Base-by-base conservation (phyloP, 2,888 invertebrate species). In the Lypha dubia region DNA sequence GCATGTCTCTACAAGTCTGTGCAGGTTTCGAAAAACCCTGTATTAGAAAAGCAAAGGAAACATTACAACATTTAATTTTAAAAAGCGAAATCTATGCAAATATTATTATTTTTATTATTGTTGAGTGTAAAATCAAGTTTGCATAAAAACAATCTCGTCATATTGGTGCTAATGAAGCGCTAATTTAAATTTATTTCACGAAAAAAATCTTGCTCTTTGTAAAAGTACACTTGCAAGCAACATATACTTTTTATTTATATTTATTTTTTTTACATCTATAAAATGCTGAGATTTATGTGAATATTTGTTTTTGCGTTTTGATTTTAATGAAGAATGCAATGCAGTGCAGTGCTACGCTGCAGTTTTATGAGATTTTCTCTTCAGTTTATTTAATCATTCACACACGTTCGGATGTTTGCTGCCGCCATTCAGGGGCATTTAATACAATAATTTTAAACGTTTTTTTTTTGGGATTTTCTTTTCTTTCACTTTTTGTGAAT, bases 151-250 rank as follows among this genome's bases (percentile, higher is more conserved):
- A 56, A 65, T 62, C 79, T 65, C 41, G 41, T 56, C 73, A 81
- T 70, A 49, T 74, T 73, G 32, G 56, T 84, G 77, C 77, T 84
- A 84, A 84, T 81, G 74, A 70, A 79, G 81, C 58, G 84, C 63
- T 81, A 81, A 77, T 70, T 74, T 75, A 22, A 68, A 75, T 62
- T 68, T 68, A 32, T 76, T 79, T 79, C 22, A 22, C 22, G 74
- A 60, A 49, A 68, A 70, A 76, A 20, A 28, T 41, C 70, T 49
- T 70, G 75, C 56, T 75, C 62, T 75, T 8, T 44, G 38, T 60
- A 68, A 68, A 73, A 67, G n/a, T 75, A 53, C 62, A 62, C 51
- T 74, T 41, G 63, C 53, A 53, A 56, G 6, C 17, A 51, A 17
- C 11, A 11, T 28, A n/a, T 58, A 35, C 24, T 67, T 24, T 60